These are phyloP conservation scores for Anaspis maculata DNA, from an alignment of 2,888 invertebrate species.

Conservation along the genomic window DNA sequence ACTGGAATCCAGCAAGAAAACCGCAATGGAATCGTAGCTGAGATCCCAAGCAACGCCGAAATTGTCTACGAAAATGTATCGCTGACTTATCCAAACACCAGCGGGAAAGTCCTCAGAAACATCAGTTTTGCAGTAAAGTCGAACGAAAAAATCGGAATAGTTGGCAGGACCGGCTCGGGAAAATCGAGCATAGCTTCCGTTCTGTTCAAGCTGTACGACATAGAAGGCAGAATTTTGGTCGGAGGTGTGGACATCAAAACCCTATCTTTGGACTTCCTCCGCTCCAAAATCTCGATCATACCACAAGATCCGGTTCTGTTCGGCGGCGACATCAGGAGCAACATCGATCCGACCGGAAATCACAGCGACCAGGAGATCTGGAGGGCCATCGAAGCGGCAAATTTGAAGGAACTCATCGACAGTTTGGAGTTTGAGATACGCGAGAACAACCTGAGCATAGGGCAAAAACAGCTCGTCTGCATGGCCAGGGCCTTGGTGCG, in stretches of 20 bases:
- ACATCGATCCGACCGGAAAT: slow-evolving; percentile 27
- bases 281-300: slow-evolving; percentile 45
- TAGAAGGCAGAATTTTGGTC: slow-evolving; percentile 62
- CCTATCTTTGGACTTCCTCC: slow-evolving; percentile 43
- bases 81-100: slow-evolving; percentile 61
- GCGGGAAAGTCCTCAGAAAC: slow-evolving; percentile 59
- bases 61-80: slow-evolving; percentile 53
- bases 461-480: slow-evolving; percentile 50
- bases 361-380: slow-evolving; percentile 29
- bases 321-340: slow-evolving; percentile 47
- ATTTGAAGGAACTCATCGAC: slow-evolving; percentile 31
- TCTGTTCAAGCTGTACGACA: slow-evolving; percentile 67
- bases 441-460: slow-evolving; percentile 36
- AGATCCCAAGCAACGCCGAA: slow-evolving; percentile 66
- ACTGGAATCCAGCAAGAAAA: slow-evolving; percentile 42
- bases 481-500: slow-evolving; percentile 48
- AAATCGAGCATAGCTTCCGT: slow-evolving; percentile 70
- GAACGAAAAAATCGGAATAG: slow-evolving; percentile 67
- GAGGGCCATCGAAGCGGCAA: slow-evolving; percentile 36
- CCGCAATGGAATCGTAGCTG: slow-evolving; percentile 43
- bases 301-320: slow-evolving; percentile 47
- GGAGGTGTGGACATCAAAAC: slow-evolving; percentile 27
- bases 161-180: slow-evolving; percentile 81
- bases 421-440: slow-evolving; percentile 22
- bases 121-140: slow-evolving; percentile 58